Evolutionary conservation across 2,888 invertebrate genomes (phyloP), one percentile per base, ranked within the genome.

Genomic region (Volucella zonaria): DNA sequence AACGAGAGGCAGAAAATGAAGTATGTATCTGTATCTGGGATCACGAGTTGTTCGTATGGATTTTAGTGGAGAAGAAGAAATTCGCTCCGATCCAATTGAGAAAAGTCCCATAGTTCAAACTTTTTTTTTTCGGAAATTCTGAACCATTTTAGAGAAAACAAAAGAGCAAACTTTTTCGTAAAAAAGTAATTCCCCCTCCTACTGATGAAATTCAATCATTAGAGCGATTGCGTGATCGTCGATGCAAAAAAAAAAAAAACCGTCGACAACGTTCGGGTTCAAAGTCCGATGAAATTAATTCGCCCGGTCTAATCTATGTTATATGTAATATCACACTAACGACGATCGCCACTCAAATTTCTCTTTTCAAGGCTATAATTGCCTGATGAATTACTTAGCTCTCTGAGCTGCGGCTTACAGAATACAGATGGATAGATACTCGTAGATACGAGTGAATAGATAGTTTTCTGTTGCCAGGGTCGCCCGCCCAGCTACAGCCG

Each of bases 201-300:
- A 58, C 40, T 38, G 40, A 54, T 54, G 31, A 54, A 54, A 54
- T 38, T n/a, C 8, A 31, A 9, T 8, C 3, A 40, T 14, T 40
- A 40, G 14, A 58, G 1, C 40, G 40, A 14, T 58, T 58, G 40
- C 58, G 40, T 42, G 58, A 58, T 15, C 1, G 2, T 11, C 8
- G 6, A 31, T 6, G n/a, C 38, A 4, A 38, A 52, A 23, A n/a
- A 8, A 11, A 1, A n/a, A 9, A 31, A 9, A 51, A 18, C 51
- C 9, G 10, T 18, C 51, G 58, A 40, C 40, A 15, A 3, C 31
- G 31, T 31, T 31, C 4, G 15, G n/a, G 58, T 40, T 58, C 10
- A 58, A 58, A 58, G 58, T 58, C 58, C 58, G 58, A 58, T 58
- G 58, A 40, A 58, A 42, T 40, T 40, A 15, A 58, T 1, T 58